phyloP scores from a whole-genome alignment of 2,888 invertebrate species.

The Bellardia bayeri region DNA sequence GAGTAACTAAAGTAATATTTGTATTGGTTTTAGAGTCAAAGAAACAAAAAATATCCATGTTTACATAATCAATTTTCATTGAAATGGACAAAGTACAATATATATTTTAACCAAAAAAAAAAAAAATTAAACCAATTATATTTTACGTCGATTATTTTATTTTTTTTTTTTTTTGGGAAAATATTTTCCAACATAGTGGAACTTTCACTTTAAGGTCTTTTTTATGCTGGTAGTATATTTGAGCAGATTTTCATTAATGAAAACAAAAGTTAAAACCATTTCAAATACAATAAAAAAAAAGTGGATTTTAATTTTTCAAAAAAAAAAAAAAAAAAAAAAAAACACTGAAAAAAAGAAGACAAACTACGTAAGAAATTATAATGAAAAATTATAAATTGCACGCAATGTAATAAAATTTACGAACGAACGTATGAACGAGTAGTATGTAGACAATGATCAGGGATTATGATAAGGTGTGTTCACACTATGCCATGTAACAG shows the following conservation, averaged over 20 bases:
- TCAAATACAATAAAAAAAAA: conserved; percentile 28
- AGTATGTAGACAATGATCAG: conserved; percentile 24
- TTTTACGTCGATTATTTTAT: conserved; percentile 61
- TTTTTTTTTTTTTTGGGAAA: conserved; percentile 37
- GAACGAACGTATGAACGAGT: not conserved
- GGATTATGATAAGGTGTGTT: conserved; percentile 62
- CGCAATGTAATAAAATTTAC: conserved; percentile 64
- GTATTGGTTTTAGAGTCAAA: conserved; percentile 43
- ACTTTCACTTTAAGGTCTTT: conserved; percentile 71
- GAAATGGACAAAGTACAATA: conserved; percentile 60
- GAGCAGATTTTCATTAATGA: conserved; percentile 46
- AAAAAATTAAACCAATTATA: conserved; percentile 72
- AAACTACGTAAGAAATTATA: conserved; percentile 67
- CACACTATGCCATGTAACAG: conserved; percentile 27
- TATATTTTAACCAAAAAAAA: conserved; percentile 42
- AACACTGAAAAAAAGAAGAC: conserved; percentile 29
- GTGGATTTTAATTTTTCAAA: conserved; percentile 29
- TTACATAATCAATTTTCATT: conserved; percentile 72
- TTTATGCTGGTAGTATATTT: conserved; percentile 15
- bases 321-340: not conserved
- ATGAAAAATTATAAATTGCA: conserved; percentile 71
- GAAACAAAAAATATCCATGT: conserved; percentile 34
- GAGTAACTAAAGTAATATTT: conserved; percentile 15
- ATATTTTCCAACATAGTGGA: conserved; percentile 55
- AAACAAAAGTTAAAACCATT: conserved; percentile 61